Percentiles rank a stretch among this genome's conserved stretches.
These are phyloP conservation scores for Acipenser ruthenus DNA, from an alignment of 2,797 vertebrate genomes.

Conservation along the genomic window DNA sequence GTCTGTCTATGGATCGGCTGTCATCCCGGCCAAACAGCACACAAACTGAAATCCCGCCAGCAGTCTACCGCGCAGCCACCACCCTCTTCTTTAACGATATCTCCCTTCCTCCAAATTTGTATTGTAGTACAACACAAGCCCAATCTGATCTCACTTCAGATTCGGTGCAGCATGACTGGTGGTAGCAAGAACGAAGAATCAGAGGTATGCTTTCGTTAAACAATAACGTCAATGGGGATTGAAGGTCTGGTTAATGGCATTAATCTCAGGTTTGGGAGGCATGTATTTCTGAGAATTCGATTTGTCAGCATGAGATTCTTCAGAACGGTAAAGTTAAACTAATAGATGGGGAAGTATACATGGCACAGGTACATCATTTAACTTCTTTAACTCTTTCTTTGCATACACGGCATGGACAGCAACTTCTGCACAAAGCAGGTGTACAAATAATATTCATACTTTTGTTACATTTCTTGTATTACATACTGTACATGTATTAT, in stretches of 20 bases:
- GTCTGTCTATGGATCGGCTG: constrained; percentile 13
- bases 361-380: too few species aligned
- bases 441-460: too few species aligned
- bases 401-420: too few species aligned
- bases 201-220: constrained; percentile 65
- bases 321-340: too few species aligned
- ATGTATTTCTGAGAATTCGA: too few species aligned
- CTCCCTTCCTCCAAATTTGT: constrained; percentile 51
- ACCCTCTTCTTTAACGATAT: constrained; percentile 51
- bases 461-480: too few species aligned
- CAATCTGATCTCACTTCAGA: constrained; percentile 42
- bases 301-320: too few species aligned
- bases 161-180: constrained; percentile 78
- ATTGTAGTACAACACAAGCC: constrained; percentile 43
- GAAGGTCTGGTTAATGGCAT: not conserved
- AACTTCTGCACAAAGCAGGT: too few species aligned
- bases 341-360: too few species aligned
- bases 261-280: too few species aligned
- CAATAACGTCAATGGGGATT: not conserved
- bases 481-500: too few species aligned
- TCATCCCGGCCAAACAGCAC: constrained; percentile 42
- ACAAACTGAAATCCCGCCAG: constrained; percentile 48
- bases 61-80: constrained; percentile 42
- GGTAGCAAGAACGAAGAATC: constrained; percentile 77
- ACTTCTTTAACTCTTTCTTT: too few species aligned